Conservation (phyloP, 2,797 vertebrate species). For the Falco novaeseelandiae region DNA sequence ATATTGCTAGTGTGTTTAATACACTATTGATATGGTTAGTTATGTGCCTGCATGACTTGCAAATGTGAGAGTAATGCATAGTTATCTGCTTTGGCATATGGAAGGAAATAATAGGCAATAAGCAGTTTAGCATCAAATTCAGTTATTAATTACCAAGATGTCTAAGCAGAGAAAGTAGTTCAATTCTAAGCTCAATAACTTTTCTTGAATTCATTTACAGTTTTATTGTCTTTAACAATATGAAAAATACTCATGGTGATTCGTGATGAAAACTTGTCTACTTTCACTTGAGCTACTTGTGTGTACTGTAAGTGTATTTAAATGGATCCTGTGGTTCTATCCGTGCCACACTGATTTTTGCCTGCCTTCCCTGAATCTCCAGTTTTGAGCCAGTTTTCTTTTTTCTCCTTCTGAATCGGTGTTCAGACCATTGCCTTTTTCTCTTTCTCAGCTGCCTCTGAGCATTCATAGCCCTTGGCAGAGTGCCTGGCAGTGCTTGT, state of each 20-base stretch:
- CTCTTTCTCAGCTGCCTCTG: slow-evolving; percentile 9
- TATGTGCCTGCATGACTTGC: background rate
- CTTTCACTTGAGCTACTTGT: background rate
- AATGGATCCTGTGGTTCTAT: background rate
- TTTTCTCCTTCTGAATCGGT: background rate
- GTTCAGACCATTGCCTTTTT: background rate
- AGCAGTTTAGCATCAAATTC: background rate
- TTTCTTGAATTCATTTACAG: background rate
- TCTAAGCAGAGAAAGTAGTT: background rate
- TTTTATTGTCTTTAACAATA: background rate
- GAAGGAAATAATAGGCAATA: background rate
- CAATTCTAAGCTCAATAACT: background rate
- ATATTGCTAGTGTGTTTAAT: background rate
- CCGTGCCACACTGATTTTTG: background rate
- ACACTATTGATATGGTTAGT: background rate
- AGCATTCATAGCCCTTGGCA: background rate
- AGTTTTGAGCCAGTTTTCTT: background rate
- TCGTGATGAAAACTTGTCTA: background rate
- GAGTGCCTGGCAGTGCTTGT: background rate
- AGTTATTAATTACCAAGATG: background rate
- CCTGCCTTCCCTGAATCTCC: background rate
- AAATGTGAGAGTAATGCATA: background rate
- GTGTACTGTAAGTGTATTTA: background rate
- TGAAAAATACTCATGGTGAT: background rate
- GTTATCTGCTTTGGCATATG: background rate